phyloP scores from a whole-genome alignment of 2,797 vertebrate species.

The Poeciliopsis infans region DNA sequence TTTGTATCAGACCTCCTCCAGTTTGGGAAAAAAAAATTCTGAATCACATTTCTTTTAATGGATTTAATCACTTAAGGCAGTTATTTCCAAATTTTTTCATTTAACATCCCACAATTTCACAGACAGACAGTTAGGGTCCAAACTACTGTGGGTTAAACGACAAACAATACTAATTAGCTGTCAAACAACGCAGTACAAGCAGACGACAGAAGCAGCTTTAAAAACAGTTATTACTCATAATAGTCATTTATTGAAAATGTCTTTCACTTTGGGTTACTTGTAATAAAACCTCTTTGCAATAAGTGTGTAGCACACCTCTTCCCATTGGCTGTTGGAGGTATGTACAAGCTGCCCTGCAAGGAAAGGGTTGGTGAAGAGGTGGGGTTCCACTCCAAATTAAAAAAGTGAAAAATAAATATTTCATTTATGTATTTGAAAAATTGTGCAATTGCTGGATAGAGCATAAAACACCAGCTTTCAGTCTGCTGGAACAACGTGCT shows the following conservation, averaged over 20 bases:
- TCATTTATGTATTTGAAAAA: not conserved
- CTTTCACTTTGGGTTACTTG: not conserved
- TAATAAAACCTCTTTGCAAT: not conserved
- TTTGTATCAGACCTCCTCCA: conserved; percentile 24
- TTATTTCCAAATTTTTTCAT: not conserved
- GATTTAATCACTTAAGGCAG: not conserved
- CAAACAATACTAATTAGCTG: not conserved
- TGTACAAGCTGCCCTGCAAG: not conserved
- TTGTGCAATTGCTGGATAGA: not conserved
- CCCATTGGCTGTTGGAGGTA: not conserved
- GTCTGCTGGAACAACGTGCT: not conserved
- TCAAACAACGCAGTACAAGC: not conserved
- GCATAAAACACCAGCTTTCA: not conserved
- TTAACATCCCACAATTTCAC: not conserved
- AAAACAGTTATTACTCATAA: not conserved
- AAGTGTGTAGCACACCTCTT: not conserved
- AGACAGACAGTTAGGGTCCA: not conserved
- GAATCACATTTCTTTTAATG: not conserved
- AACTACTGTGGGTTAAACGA: not conserved
- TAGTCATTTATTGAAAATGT: not conserved
- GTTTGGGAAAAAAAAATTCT: conserved; percentile 11
- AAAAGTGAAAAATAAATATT: too few relatives aligned
- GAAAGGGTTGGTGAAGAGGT: not conserved
- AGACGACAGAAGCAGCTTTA: not conserved
- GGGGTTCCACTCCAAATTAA: too few relatives aligned